phyloP scores from a whole-genome alignment of 1,140 invertebrate species.

The Lethrus apterus region DNA sequence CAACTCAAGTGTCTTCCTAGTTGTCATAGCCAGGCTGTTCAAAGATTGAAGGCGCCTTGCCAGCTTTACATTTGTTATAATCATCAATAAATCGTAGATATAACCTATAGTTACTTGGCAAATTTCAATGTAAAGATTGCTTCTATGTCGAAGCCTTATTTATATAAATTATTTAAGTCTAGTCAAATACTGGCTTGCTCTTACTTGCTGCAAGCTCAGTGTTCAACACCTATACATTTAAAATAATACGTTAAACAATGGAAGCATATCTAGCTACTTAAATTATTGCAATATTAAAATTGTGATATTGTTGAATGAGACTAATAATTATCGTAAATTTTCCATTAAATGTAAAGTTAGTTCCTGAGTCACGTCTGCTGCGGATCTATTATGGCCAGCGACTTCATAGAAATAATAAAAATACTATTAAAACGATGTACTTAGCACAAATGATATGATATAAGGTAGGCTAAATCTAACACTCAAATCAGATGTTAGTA shows the following conservation, averaged over 20 bases:
- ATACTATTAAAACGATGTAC: constrained; percentile 26
- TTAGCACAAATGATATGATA: constrained; percentile 33
- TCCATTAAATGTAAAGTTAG: constrained; percentile 38
- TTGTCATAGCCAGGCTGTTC: constrained; percentile 22
- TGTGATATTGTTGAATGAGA: constrained; percentile 43
- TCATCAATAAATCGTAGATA: constrained; percentile 4
- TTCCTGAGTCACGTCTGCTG: constrained; percentile 33
- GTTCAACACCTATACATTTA: not conserved
- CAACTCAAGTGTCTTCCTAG: constrained; percentile 33
- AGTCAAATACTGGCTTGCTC: constrained; percentile 18
- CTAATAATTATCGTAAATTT: constrained; percentile 37
- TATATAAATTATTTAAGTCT: constrained; percentile 18
- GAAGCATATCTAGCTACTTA: constrained; percentile 38
- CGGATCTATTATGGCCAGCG: too few relatives aligned
- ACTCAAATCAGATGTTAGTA: constrained; percentile 14
- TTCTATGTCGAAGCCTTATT: constrained; percentile 5
- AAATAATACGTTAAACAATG: constrained; percentile 21
- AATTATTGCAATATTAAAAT: constrained; percentile 43
- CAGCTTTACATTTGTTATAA: constrained; percentile 19
- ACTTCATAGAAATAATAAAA: constrained; percentile 20
- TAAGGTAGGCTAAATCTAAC: constrained; percentile 23
- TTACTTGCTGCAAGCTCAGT: constrained; percentile 5
- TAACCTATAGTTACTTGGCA: constrained; percentile 10
- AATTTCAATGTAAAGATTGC: constrained; percentile 4
- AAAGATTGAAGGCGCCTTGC: constrained; percentile 18